Base-by-base conservation (phyloP, 2,797 vertebrate genomes). In the Erethizon dorsatum region DNA sequence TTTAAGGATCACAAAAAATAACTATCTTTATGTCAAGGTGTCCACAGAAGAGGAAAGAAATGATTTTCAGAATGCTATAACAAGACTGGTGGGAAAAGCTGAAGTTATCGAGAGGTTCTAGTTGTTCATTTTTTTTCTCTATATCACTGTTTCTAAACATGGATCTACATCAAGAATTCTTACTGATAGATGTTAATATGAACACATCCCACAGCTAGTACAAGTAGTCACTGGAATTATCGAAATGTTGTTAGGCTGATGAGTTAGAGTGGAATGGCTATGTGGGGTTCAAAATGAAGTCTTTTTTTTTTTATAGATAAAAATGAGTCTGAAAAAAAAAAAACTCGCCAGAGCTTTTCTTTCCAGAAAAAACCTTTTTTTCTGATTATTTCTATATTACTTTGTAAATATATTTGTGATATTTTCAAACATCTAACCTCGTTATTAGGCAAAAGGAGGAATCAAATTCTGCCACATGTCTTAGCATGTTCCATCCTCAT, bases 391-490 rank as follows among this genome's bases (percentile, higher is more conserved):
- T 89, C 14, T 73, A 59, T 2, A 26, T 73, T 88, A 47, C 1
- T 4, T 83, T 77, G 67, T 45, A 90, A 95, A 4, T 87, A 54
- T 65, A 22, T 22, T 50, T 4, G 67, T 31, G 78, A 59, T 77
- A 59, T 82, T 88, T 94, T 71, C 10, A 95, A 96, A 90, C 22
- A 83, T 0, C 28, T 77, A 69, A 14, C 56, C 91, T 95, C 54
- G 90, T 37, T 65, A 17, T 47, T 92, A 85, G 80, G 45, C 52
- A 87, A 87, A 41, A 59, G 12, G 15, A 67, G 1, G 13, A 90
- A 88, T 69, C 9, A 80, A 82, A 88, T 61, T 73, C 5, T 6
- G 71, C 33, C n/a, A 20, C 18, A 63, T 20, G 2, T 71, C 5
- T 80, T 61, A 26, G 54, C 13, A 67, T 47, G 63, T 31, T 79